Conservation (phyloP, 2,113 vertebrate genomes). For the Plecotus auritus region DNA sequence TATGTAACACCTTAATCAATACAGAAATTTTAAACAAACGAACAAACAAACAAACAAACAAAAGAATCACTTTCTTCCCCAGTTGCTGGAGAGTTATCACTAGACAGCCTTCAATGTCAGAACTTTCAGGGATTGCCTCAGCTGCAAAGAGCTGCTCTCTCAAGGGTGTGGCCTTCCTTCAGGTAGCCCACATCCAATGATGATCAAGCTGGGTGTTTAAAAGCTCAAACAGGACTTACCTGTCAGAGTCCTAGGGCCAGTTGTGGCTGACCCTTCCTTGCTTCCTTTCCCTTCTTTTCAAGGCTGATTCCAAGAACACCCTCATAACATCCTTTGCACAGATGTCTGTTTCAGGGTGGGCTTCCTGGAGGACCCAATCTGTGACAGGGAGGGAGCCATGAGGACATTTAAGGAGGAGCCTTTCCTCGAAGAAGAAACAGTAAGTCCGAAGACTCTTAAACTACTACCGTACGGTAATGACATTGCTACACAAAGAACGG, state of each 20-base stretch:
- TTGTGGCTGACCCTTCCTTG: neutral
- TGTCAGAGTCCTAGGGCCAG: neutral
- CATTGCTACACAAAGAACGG: too few relatives aligned
- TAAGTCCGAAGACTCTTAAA: neutral
- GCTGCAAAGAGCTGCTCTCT: neutral
- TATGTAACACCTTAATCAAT: too few relatives aligned
- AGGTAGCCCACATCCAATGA: neutral
- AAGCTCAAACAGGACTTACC: neutral
- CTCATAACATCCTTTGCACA: neutral
- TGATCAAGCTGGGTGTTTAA: neutral
- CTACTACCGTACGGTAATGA: neutral
- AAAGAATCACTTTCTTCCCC: neutral
- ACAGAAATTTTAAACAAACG: too few relatives aligned
- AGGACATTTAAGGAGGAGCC: neutral
- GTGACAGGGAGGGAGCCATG: neutral
- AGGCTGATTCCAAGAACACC: neutral
- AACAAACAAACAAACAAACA: too few relatives aligned
- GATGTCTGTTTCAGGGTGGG: neutral
- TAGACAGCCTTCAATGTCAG: neutral
- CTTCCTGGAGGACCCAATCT: neutral
- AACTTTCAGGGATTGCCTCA: neutral
- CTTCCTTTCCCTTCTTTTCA: neutral
- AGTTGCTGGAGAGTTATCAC: neutral
- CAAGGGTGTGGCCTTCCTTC: neutral
- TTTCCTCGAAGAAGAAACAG: neutral